Evolutionary conservation across 2,797 vertebrate genomes (phyloP), one percentile per base, ranked within the genome.

Genomic region (Crocodylus rhombifer): DNA sequence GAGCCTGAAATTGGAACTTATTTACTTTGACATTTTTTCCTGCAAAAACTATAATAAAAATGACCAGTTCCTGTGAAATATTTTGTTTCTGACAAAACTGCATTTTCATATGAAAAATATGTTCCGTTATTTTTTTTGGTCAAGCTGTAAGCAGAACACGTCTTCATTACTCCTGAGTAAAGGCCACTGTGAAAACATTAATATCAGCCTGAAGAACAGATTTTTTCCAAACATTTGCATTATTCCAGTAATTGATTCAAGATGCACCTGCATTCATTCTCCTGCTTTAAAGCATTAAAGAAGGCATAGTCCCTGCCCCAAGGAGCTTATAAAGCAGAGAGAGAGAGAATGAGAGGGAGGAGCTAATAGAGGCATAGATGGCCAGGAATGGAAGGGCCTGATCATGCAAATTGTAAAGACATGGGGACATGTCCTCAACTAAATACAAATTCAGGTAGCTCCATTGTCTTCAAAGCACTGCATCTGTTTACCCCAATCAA

Each of bases 181-280:
- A 77, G 25, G n/a, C 5, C 15, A 20, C 33, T 23, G 26, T 6
- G 74, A 36, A 62, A 83, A 51, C 42, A 65, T 7, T n/a, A 55
- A 51, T 1, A 0, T 33, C 9, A 42, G 21, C 3, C 60, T 4
- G 3, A 73, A 56, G 25, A 2, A 13, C 0, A 0, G 85, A 56
- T 16, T 6, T 28, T 28, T 77, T 15, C 26, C n/a, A 28, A 10
- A 26, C 20, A 64, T 28, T 80, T 42, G 28, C 61, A 9, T 55
- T n/a, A 63, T 28, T 2, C 0, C 1, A 1, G n/a, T 0, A 11
- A 1, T 3, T 8, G 17, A 10, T 7, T 15, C 7, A 20, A 73
- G 25, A 13, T 64, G 5, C 7, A 18, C 11, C 11, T 11, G 1
- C 5, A 42, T 1, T 0, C 5, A 42, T 1, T 0, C 5, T 0